Conservation (phyloP, 2,113 vertebrate genomes). For the Salvelinus namaycush region DNA sequence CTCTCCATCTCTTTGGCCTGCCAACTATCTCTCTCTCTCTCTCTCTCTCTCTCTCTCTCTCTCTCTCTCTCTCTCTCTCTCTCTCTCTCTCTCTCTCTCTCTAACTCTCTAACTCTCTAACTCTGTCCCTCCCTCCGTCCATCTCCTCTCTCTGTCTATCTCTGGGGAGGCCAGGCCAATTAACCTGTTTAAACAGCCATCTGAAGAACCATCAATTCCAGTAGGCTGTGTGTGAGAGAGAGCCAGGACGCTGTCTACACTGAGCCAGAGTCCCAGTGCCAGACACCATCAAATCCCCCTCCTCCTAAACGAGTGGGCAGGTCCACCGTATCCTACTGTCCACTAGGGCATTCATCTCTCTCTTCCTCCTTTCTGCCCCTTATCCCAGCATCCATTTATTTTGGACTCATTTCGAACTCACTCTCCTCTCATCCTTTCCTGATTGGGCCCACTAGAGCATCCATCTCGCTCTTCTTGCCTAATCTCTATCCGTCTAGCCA, state of each 20-base stretch:
- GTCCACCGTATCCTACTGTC: background rate
- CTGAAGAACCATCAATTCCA: slow-evolving; percentile 68
- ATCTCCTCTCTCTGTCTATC: slow-evolving; percentile 28
- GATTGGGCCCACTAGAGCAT: background rate
- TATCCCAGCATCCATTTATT: too few relatives aligned
- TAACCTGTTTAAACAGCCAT: slow-evolving; percentile 75
- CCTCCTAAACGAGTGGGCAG: background rate
- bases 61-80: slow-evolving; percentile 16
- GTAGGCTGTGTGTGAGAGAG: slow-evolving; percentile 40
- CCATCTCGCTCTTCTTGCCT: background rate
- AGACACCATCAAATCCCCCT: slow-evolving; percentile 9
- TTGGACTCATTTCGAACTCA: too few relatives aligned
- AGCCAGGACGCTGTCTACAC: slow-evolving; percentile 41
- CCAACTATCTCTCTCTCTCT: slow-evolving; percentile 24
- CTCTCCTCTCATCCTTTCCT: slow-evolving; percentile 11
- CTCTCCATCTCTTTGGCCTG: slow-evolving; percentile 37
- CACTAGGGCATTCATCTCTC: too few relatives aligned
- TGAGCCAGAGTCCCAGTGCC: slow-evolving; percentile 49
- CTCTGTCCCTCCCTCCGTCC: background rate
- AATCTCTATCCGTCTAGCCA: background rate
- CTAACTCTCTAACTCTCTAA: slow-evolving; percentile 11
- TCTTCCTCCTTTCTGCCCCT: slow-evolving; percentile 20
- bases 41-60: slow-evolving; percentile 5
- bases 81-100: slow-evolving; percentile 29
- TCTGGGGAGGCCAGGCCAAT: slow-evolving; percentile 68